These are phyloP conservation scores for Hyposoter dolosus DNA, from an alignment of 2,888 invertebrate species.

Conservation along the genomic window DNA sequence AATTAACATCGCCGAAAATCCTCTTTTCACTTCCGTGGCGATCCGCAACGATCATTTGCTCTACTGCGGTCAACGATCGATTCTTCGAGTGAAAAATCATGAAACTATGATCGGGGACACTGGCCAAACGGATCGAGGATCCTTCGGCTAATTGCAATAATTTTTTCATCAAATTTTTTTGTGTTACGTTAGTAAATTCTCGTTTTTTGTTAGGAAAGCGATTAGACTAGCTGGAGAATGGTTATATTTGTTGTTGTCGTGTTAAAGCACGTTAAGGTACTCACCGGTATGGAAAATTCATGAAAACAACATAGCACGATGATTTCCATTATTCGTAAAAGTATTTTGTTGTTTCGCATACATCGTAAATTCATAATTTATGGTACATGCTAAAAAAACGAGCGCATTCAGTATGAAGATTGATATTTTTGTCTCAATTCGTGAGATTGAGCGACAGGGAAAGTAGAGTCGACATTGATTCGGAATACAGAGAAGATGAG, in stretches of 20 bases:
- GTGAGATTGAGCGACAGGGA: slow-evolving; percentile 27
- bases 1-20: slow-evolving; percentile 29
- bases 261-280: slow-evolving; percentile 46
- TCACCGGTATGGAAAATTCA: slow-evolving; percentile 38
- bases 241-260: background rate
- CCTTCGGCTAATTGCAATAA: background rate
- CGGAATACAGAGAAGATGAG: slow-evolving; percentile 10
- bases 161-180: background rate
- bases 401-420: slow-evolving; percentile 19
- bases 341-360: slow-evolving; percentile 17
- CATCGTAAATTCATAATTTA: slow-evolving; percentile 27
- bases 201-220: slow-evolving; percentile 54
- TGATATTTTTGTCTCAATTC: background rate
- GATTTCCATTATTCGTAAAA: background rate
- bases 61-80: too few species aligned
- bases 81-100: background rate
- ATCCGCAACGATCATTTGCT: background rate
- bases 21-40: slow-evolving; percentile 12
- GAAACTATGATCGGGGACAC: background rate
- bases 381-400: slow-evolving; percentile 47
- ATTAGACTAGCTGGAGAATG: slow-evolving; percentile 42
- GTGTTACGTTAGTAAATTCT: slow-evolving; percentile 16
- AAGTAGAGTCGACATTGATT: slow-evolving; percentile 30
- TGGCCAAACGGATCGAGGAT: slow-evolving; percentile 9
- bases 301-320: slow-evolving; percentile 4